A percentile compares a stretch with the other conserved stretches of the same genome.
Conservation (phyloP, 2,888 invertebrate species). For the Pristionchus mayeri region DNA sequence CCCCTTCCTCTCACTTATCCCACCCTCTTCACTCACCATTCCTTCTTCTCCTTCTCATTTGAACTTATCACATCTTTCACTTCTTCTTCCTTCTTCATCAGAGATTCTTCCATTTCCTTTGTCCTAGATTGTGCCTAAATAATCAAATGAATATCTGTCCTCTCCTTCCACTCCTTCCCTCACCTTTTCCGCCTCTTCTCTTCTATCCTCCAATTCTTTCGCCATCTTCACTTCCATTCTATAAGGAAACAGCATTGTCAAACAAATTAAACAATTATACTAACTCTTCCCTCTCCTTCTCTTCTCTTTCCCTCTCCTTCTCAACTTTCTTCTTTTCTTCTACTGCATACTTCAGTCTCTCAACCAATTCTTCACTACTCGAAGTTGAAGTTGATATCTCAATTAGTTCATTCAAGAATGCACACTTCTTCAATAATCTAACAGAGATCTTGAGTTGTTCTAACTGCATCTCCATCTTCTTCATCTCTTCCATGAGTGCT, state of each 20-base stretch:
- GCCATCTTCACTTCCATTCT: slow-evolving; percentile 13
- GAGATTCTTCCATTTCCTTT: background rate
- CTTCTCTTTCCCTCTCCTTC: background rate
- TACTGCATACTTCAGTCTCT: background rate
- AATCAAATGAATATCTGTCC: background rate
- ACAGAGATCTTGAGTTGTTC: background rate
- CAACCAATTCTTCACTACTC: slow-evolving; percentile 11
- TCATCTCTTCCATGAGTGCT: background rate
- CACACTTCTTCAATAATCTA: background rate
- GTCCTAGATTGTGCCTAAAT: background rate
- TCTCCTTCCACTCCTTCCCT: background rate
- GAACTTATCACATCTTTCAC: background rate
- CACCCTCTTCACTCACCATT: background rate
- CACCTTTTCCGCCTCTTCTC: background rate
- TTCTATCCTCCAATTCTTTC: background rate
- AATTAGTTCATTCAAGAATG: background rate
- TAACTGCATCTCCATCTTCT: background rate
- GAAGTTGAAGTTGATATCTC: slow-evolving; percentile 5
- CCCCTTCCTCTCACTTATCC: background rate
- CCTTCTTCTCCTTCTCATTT: background rate
- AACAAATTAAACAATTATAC: background rate
- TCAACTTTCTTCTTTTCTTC: background rate
- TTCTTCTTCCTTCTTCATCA: background rate
- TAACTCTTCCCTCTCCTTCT: background rate
- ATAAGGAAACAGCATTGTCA: too few relatives aligned